A percentile compares a stretch with the other conserved stretches of the same genome.
phyloP scores from a whole-genome alignment of 2,113 vertebrate species.

The Sinosuthora webbiana region DNA sequence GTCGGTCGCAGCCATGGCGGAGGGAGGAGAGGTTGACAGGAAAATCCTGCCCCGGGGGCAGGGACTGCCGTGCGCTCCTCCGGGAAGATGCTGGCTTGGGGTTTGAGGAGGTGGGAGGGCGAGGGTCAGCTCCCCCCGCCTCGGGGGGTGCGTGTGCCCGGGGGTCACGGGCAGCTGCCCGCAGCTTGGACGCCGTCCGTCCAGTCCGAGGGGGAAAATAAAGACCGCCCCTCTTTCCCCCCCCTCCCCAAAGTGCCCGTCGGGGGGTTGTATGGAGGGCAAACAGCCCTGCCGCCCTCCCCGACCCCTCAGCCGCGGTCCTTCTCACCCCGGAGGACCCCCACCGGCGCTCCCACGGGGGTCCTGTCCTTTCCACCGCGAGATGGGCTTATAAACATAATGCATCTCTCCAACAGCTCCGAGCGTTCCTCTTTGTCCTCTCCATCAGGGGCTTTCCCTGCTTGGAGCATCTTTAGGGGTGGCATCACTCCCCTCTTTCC shows the following conservation, averaged over 20 bases:
- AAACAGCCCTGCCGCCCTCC: not conserved
- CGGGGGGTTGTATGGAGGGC: not conserved
- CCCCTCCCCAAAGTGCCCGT: not conserved
- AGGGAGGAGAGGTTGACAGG: conserved; percentile 82
- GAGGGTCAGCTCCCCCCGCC: not conserved
- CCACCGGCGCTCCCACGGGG: not conserved
- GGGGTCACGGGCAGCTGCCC: not conserved
- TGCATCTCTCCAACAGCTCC: not conserved
- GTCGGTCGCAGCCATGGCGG: conserved; percentile 90
- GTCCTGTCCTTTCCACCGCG: not conserved
- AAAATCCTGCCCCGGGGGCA: conserved; percentile 41
- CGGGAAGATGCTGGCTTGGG: not conserved
- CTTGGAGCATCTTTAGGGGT: not conserved
- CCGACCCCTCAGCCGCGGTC: not conserved
- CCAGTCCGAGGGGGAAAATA: not conserved
- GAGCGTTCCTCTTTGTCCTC: conserved; percentile 42
- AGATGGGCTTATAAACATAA: not conserved
- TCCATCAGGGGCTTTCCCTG: not conserved
- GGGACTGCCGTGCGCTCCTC: not conserved
- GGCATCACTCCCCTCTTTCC: not conserved
- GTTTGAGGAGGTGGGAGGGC: not conserved
- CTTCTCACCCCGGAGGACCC: not conserved
- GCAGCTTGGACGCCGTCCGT: not conserved
- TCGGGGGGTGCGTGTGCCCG: not conserved
- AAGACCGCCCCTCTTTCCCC: not conserved